These are phyloP conservation scores for Drosophila mercatorum DNA, from an alignment of 2,888 invertebrate species.

Conservation along the genomic window DNA sequence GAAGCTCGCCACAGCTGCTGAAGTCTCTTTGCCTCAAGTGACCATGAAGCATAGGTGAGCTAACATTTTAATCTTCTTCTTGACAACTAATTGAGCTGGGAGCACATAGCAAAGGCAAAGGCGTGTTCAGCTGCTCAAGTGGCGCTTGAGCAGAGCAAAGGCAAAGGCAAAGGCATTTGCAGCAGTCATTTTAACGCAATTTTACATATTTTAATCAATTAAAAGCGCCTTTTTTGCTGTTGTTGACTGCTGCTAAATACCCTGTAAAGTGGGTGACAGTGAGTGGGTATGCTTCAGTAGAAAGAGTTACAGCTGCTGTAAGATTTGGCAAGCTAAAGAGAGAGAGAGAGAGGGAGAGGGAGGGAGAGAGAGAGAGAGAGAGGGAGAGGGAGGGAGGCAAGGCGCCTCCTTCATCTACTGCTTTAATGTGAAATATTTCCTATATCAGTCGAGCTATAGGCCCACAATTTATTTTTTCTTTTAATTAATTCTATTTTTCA, in stretches of 20 bases:
- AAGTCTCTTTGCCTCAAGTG: not conserved
- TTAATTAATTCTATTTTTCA: no score
- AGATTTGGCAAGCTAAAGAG: no score
- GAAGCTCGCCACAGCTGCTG: no score
- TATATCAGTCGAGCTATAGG: no score
- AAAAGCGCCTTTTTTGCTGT: not conserved
- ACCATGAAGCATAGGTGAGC: not conserved
- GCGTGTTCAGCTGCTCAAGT: not conserved
- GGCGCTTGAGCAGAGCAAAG: not conserved
- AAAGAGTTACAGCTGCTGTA: not conserved
- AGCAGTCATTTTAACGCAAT: not conserved
- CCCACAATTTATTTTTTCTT: no score
- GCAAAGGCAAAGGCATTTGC: not conserved
- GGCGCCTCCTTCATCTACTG: no score
- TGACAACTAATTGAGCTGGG: not conserved
- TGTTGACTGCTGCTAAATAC: not conserved
- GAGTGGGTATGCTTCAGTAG: not conserved
- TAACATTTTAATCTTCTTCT: not conserved
- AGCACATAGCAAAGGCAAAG: not conserved
- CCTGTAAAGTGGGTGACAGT: not conserved
- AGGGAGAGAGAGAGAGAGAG: not conserved
- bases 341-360: no score
- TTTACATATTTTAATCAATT: slow-evolving; percentile 9
- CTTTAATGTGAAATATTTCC: no score
- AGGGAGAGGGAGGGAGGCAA: not conserved